Conservation (phyloP, 2,797 vertebrate genomes). For the Psittacula echo region DNA sequence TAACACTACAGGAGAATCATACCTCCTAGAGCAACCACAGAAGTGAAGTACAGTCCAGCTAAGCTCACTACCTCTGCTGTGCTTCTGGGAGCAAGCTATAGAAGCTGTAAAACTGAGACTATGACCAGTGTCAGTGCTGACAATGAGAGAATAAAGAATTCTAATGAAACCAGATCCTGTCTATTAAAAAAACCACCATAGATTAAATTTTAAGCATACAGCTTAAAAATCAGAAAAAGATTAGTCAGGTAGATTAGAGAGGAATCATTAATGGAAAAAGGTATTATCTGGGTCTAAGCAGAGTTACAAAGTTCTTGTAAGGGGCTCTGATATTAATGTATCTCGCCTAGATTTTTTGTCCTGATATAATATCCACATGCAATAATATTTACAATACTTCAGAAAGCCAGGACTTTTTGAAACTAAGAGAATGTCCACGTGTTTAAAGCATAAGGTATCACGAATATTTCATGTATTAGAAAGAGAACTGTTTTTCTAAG, state of each 20-base stretch:
- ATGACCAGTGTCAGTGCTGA: not conserved
- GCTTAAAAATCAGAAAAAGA: not conserved
- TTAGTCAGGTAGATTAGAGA: not conserved
- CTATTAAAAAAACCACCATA: not conserved
- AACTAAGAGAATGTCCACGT: not conserved
- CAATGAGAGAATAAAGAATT: not conserved
- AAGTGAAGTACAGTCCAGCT: not conserved
- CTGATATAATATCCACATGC: not conserved
- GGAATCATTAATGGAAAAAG: not conserved
- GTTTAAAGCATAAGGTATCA: not conserved
- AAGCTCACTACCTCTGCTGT: not conserved
- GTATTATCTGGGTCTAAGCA: not conserved
- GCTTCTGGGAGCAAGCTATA: not conserved
- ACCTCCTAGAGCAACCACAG: not conserved
- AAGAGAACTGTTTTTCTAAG: not conserved
- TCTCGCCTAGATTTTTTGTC: not conserved
- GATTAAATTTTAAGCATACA: not conserved
- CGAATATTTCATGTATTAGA: not conserved
- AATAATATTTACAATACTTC: not conserved
- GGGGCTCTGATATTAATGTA: not conserved
- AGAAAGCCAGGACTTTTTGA: not conserved
- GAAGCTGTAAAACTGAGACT: not conserved
- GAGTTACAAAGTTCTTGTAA: not conserved
- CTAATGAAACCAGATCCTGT: not conserved
- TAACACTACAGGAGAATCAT: not conserved